Percentiles rank a stretch among this genome's conserved stretches.
Evolutionary conservation across 2,888 invertebrate species (phyloP).

Genomic region (Cantharis rustica): DNA sequence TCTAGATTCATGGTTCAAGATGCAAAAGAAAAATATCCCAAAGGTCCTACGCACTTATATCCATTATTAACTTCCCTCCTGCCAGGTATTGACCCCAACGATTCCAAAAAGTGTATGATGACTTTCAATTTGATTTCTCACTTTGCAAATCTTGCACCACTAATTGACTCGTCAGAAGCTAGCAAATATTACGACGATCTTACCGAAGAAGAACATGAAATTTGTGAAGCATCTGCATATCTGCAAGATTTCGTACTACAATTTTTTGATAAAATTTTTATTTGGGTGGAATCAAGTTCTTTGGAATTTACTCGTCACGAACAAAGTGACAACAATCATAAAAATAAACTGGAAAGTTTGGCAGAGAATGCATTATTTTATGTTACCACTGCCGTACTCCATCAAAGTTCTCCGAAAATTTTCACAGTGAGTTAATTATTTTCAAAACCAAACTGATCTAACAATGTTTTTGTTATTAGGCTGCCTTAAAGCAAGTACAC

Average conservation of each 20-base stretch:
- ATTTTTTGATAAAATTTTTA: slow-evolving; percentile 78
- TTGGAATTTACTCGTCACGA: slow-evolving; percentile 71
- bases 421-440: slow-evolving; percentile 52
- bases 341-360: slow-evolving; percentile 70
- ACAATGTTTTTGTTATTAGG: slow-evolving; percentile 43
- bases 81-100: slow-evolving; percentile 91
- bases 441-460: neutral
- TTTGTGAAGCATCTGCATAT: slow-evolving; percentile 81
- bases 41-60: slow-evolving; percentile 80
- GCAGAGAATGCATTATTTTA: slow-evolving; percentile 73
- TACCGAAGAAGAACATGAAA: slow-evolving; percentile 74
- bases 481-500: slow-evolving; percentile 76
- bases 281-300: slow-evolving; percentile 72
- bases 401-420: slow-evolving; percentile 72
- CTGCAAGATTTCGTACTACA: slow-evolving; percentile 89
- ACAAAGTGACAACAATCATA: slow-evolving; percentile 61
- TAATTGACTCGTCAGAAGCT: slow-evolving; percentile 84
- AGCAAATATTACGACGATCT: slow-evolving; percentile 68
- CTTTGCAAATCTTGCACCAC: slow-evolving; percentile 77
- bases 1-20: slow-evolving; percentile 56
- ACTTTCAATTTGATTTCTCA: slow-evolving; percentile 81
- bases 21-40: slow-evolving; percentile 64
- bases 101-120: slow-evolving; percentile 74
- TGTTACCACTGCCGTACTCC: slow-evolving; percentile 70
- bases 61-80: slow-evolving; percentile 79